Base-by-base conservation (phyloP, 2,797 vertebrate species). In the Schizothorax lantsangensis region DNA sequence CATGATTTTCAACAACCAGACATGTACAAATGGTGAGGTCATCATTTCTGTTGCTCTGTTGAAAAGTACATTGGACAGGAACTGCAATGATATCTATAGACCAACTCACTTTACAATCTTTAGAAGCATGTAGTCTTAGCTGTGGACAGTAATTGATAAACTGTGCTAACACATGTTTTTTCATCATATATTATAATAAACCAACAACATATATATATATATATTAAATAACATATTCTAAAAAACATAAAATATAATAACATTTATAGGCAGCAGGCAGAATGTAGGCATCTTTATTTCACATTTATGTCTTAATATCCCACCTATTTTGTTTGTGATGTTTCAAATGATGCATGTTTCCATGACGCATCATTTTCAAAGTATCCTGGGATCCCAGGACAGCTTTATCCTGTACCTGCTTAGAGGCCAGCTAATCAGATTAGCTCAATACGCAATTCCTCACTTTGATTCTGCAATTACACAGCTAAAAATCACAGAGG, bases 401-500 rank as follows among this genome's bases (percentile, higher is more conserved):
- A 62, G 40, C 74, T 85, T 45, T 62, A 79, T 84, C 87, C 75
- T 81, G 47, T 80, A 54, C 45, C 89, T 84, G 88, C 82, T 88
- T 88, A 91, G 52, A 84, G 10, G 47, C 17, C 17, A 43, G 79
- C 21, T 90, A 90, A 90, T 89, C 83, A 83, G 90, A 91, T 91
- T 88, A 91, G 71, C 69, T 19, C 26, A 26, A 40, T 69, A 36
- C 52, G 49, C 64, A 59, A 21, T 57, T 38, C 36, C 47, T 64
- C 30, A 54, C 72, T 84, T 43, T 62, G 62, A 68, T 78, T 74
- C 49, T 74, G 78, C 79, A 88, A 73, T 88, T 85, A 88, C 84
- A 64, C 83, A 73, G 74, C 83, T 88, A 72, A 90, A 88, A 71
- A 64, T 73, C 47, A 5, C n/a, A 15, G 69, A 82, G 57, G 43